A percentile compares a stretch with the other conserved stretches of the same genome.
phyloP scores from a whole-genome alignment of 2,888 invertebrate genomes.

The Electrophaes corylata region DNA sequence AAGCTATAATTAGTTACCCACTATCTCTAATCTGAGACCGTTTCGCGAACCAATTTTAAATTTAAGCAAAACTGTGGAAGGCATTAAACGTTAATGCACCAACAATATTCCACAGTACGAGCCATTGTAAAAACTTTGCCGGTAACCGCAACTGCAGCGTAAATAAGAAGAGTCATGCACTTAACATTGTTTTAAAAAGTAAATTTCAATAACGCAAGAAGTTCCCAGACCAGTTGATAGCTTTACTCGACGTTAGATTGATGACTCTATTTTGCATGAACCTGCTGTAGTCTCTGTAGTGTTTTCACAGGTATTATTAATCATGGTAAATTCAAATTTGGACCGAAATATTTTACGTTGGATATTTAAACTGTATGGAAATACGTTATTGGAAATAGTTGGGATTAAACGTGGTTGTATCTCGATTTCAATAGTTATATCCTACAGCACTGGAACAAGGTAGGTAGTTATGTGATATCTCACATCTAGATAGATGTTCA shows the following conservation, averaged over 20 bases:
- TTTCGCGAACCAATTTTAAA: constrained; percentile 73
- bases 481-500: constrained; percentile 13
- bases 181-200: constrained; percentile 76
- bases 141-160: constrained; percentile 59
- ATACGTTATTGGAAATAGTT: background rate
- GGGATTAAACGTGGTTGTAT: background rate
- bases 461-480: background rate
- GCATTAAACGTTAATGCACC: constrained; percentile 79
- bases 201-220: constrained; percentile 76
- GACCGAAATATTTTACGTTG: background rate
- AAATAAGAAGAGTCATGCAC: constrained; percentile 63
- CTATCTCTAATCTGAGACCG: constrained; percentile 64
- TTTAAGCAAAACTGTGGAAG: constrained; percentile 66
- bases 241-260: constrained; percentile 50
- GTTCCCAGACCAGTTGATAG: constrained; percentile 58
- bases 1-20: constrained; percentile 48
- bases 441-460: background rate
- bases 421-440: background rate
- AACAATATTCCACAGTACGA: constrained; percentile 68
- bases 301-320: constrained; percentile 45
- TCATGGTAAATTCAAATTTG: constrained; percentile 33
- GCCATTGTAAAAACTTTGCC: constrained; percentile 78
- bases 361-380: background rate
- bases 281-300: constrained; percentile 34
- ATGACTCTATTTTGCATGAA: constrained; percentile 48